Evolutionary conservation across 2,797 vertebrate genomes (phyloP).

Genomic region (Acomys russatus): DNA sequence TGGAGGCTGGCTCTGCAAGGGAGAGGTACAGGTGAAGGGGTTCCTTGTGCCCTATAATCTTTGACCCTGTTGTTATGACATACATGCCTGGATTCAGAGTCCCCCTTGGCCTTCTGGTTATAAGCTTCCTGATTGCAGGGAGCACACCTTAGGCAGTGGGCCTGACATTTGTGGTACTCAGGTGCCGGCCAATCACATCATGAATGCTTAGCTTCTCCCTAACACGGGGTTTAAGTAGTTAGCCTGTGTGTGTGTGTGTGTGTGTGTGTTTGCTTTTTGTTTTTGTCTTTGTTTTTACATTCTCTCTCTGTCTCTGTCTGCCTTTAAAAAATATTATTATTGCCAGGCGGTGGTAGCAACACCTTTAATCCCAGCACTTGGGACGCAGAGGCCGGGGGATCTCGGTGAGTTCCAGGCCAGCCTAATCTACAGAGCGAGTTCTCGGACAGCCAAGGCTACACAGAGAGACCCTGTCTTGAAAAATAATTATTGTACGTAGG

Average conservation of each 20-base stretch:
- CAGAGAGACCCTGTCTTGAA: neutral
- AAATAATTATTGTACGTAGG: neutral
- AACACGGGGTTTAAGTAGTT: neutral
- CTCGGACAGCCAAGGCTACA: neutral
- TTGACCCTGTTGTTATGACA: neutral
- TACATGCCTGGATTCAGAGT: neutral
- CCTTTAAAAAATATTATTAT: neutral
- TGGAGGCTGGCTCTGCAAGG: conserved; percentile 15
- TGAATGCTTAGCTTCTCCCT: rapidly evolving
- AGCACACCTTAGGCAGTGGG: neutral
- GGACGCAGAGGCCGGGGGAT: neutral
- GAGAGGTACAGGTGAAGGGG: neutral
- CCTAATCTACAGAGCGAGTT: neutral
- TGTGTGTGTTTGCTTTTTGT: neutral
- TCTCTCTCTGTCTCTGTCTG: neutral
- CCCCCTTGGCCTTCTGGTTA: rapidly evolving
- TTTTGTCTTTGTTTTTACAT: neutral
- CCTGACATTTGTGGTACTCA: neutral
- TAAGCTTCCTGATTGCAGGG: neutral
- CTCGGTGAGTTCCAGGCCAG: neutral
- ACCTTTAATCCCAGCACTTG: neutral
- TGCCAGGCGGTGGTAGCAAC: rapidly evolving
- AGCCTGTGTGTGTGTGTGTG: neutral
- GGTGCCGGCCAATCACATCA: neutral
- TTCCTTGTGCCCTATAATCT: rapidly evolving